These are phyloP conservation scores for Myiotriccus ornatus DNA, from an alignment of 2,797 vertebrate genomes.

Conservation along the genomic window DNA sequence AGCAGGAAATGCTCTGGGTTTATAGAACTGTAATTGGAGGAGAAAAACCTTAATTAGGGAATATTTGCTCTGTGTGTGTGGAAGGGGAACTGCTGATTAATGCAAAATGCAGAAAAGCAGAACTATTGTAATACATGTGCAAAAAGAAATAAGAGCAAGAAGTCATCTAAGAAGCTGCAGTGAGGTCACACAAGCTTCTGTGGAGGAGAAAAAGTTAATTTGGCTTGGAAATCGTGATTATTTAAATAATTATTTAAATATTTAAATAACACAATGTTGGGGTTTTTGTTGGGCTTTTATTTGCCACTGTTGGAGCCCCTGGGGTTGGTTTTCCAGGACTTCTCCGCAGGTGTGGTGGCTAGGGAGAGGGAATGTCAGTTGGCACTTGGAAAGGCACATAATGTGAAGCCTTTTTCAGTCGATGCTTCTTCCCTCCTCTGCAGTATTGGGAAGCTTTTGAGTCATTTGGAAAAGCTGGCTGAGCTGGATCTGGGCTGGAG, in stretches of 20 bases:
- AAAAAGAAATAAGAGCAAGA: not conserved
- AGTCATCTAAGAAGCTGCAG: not conserved
- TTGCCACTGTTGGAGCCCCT: not conserved
- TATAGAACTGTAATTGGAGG: not conserved
- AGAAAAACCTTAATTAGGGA: not conserved
- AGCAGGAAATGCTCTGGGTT: conserved; percentile 18
- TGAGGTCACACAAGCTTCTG: not conserved
- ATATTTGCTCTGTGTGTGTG: not conserved
- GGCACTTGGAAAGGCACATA: not conserved
- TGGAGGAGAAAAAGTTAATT: not conserved
- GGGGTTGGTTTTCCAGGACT: not conserved
- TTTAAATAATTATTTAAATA: not conserved
- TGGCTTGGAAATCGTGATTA: not conserved
- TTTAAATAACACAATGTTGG: not conserved
- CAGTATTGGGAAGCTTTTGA: not conserved
- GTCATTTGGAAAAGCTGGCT: not conserved
- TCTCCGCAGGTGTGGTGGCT: not conserved
- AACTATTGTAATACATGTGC: not conserved
- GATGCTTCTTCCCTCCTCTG: not conserved
- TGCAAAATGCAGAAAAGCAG: not conserved
- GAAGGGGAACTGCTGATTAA: not conserved
- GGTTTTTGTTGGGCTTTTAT: not conserved
- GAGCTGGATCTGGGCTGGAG: not conserved
- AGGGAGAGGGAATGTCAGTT: not conserved
- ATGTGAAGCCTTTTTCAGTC: not conserved